Evolutionary conservation across 2,888 invertebrate genomes (phyloP), one percentile per base, ranked within the genome.

Genomic region (Abrostola triplasia): DNA sequence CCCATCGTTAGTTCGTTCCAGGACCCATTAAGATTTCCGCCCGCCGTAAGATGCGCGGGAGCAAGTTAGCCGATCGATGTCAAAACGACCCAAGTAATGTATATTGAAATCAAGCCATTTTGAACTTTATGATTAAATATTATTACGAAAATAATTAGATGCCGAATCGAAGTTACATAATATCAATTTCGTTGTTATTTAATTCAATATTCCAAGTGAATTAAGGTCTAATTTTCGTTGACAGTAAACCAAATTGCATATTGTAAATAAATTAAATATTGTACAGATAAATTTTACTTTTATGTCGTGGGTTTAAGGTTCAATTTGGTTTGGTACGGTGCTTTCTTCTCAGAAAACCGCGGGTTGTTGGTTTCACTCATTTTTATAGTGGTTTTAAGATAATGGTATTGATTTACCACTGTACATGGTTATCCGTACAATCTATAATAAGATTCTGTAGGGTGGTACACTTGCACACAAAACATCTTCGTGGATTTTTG

Each of bases 21-120:
- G 92, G 92, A 90, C 88, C 93, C 93, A 94, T 94, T 94, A 94
- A 92, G 93, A 92, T 94, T 93, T 94, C 94, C 94, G 94, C 87
- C 90, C 91, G 91, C 84, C 84, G 85, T 86, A 74, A 83, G 88
- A 88, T 91, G 92, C 92, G 90, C 92, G 85, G 91, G 91, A 90
- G 93, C 92, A 88, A 77, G 67, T 80, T 73, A 64, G 70, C 58
- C 59, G 35, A 36, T 59, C 67, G 68, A 77, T 64, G 75, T 65
- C 57, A 61, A 84, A 89, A 86, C 64, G 79, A 52, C 84, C 12
- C 72, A 80, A 76, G 55, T 62, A 56, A 66, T 49, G 24, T 0
- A 42, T 9, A 9, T 11, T 5, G 36, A 57, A 62, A 55, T 13
- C 48, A 9, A 84, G 68, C 38, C 4, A 79, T 52, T 80, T 78